Evolutionary conservation across 2,888 invertebrate genomes (phyloP), one percentile per base, ranked within the genome.

Genomic region (Sminthurides aquaticus): DNA sequence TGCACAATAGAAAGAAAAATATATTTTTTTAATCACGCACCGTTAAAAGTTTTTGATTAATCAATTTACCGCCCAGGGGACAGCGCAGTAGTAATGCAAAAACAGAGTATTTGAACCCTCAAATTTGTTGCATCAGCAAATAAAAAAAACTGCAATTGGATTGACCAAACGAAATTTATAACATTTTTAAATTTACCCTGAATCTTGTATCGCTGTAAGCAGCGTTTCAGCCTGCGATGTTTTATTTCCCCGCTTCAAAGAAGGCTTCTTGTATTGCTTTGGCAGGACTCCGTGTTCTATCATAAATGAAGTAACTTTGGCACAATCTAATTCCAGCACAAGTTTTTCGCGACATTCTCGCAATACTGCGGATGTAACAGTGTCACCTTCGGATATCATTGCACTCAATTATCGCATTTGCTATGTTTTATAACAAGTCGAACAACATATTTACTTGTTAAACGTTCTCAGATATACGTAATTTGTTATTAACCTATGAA

Each of bases 301-400:
- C 27, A 63, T 22, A 56, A 22, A 18, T n/a, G 57, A 3, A 5
- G 22, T 27, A 48, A 62, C 25, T 49, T 63, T 57, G 25, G 43
- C 57, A 29, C 26, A 18, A 11, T 43, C 43, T 28, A 63, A 27
- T 1, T 63, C 57, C 18, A 57, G 56, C 25, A 43, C 26, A 15
- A 63, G 52, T 29, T 26, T 63, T 49, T 57, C 57, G 8, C 57
- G 49, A 57, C 63, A 63, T 48, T 63, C 63, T 28, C 63, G 57
- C 20, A 63, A 49, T 5, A 63, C 63, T 57, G 52, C 49, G n/a
- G 56, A 29, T 11, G 57, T 63, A 3, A 63, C 43, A 43, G 11
- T 43, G 43, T 43, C 43, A 18, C 11, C 43, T 18, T 43, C 43
- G 8, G 43, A 43, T 43, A 43, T 11, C 43, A 43, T 43, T 43